phyloP scores from a whole-genome alignment of 2,113 vertebrate genomes.

The Ceratotherium simum region DNA sequence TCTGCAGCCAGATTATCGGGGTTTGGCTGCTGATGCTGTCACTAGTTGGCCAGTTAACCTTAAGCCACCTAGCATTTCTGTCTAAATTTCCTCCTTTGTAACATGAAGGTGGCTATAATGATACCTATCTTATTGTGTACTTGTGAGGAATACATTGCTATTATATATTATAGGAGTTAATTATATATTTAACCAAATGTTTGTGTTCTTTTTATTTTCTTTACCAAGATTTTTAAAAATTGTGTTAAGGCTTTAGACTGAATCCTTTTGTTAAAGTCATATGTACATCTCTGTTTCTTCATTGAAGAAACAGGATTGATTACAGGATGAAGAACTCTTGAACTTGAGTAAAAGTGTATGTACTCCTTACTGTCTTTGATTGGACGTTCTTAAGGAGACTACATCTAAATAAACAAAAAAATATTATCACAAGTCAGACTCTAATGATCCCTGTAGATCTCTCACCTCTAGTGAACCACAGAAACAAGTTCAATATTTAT shows the following conservation, averaged over 20 bases:
- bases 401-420: background rate
- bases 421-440: background rate
- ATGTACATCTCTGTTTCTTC: background rate
- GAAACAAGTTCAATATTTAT: background rate
- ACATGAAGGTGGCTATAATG: background rate
- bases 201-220: background rate
- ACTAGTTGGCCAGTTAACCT: background rate
- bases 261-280: background rate
- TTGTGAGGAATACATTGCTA: background rate
- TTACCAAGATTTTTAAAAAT: background rate
- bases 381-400: background rate
- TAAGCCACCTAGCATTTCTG: background rate
- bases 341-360: background rate
- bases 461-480: background rate
- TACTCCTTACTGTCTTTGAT: background rate
- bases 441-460: background rate
- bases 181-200: background rate
- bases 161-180: no score
- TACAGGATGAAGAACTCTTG: background rate
- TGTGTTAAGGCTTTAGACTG: background rate
- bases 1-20: accelerated
- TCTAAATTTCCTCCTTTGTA: background rate
- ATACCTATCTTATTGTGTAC: background rate
- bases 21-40: background rate
- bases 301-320: background rate